Evolutionary conservation across 2,113 vertebrate species (phyloP).

Genomic region (Eurypyga helias): DNA sequence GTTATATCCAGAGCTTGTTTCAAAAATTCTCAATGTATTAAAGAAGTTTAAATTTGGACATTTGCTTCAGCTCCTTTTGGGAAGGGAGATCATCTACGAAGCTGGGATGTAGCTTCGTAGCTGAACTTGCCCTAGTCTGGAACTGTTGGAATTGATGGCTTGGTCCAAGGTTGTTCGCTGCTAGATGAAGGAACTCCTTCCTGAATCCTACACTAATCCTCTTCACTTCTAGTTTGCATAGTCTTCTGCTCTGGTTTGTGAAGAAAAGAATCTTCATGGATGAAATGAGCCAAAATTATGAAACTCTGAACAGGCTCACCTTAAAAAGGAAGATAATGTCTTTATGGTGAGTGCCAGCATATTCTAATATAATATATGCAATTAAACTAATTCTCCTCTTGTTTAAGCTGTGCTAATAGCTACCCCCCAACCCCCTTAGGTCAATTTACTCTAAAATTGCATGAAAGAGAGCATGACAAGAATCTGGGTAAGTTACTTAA

Average conservation of each 20-base stretch:
- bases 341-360: neutral
- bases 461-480: neutral
- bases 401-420: neutral
- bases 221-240: neutral
- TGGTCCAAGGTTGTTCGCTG: neutral
- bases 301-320: neutral
- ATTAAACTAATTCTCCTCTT: constrained; percentile 19
- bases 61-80: neutral
- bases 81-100: neutral
- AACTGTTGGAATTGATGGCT: neutral
- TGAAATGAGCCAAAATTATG: neutral
- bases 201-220: neutral
- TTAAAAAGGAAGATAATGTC: neutral
- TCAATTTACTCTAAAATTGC: neutral
- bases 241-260: neutral
- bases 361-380: neutral
- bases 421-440: neutral
- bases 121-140: neutral
- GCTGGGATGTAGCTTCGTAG: neutral
- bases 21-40: neutral
- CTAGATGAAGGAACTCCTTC: neutral
- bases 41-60: neutral
- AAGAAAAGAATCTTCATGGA: neutral
- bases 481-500: neutral
- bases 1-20: neutral